A percentile compares a stretch with the other conserved stretches of the same genome.
phyloP scores from a whole-genome alignment of 2,888 invertebrate genomes.

The Polyommatus icarus region DNA sequence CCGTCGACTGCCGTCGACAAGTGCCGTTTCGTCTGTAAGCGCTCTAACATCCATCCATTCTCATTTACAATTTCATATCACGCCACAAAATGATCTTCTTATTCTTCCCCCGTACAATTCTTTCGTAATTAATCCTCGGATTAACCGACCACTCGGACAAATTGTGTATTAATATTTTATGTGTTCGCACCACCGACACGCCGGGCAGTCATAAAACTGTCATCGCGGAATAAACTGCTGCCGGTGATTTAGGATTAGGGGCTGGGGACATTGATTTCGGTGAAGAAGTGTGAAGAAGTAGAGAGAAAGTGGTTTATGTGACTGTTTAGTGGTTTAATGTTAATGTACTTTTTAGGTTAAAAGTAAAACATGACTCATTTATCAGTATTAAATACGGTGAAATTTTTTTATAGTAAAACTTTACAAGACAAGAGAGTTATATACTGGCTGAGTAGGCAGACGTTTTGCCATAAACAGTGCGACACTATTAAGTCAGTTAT shows the following conservation, averaged over 20 bases:
- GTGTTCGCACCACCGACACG: slow-evolving; percentile 63
- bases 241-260: slow-evolving; percentile 76
- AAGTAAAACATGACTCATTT: background rate
- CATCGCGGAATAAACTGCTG: slow-evolving; percentile 73
- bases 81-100: slow-evolving; percentile 1
- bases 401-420: too few species aligned
- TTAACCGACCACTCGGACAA: slow-evolving; percentile 77
- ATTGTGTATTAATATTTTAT: slow-evolving; percentile 81
- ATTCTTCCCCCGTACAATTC: slow-evolving; percentile 33
- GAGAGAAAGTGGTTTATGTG: background rate
- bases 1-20: too few species aligned
- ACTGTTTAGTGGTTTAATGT: background rate
- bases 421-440: too few species aligned
- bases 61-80: background rate
- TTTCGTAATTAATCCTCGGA: slow-evolving; percentile 66
- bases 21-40: too few species aligned
- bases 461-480: too few species aligned
- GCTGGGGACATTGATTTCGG: background rate
- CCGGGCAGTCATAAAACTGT: slow-evolving; percentile 69
- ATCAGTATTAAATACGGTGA: too few species aligned
- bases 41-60: background rate
- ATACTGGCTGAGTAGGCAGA: too few species aligned
- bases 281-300: background rate
- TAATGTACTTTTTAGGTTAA: background rate
- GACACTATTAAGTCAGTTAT: too few species aligned